Base-by-base conservation (phyloP, 2,113 vertebrate species). In the Vulpes vulpes region DNA sequence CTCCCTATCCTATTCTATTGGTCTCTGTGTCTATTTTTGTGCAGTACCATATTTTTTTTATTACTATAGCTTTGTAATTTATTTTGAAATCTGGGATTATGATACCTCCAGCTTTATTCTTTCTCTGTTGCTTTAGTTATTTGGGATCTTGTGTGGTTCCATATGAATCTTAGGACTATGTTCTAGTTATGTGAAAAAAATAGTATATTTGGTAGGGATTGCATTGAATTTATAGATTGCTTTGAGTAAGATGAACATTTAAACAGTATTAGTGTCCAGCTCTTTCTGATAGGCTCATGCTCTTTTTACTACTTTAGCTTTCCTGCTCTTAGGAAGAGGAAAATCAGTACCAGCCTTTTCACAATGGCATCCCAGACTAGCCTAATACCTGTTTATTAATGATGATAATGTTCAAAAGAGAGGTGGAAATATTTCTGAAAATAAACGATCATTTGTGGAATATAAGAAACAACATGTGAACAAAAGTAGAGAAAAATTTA, bases 351-450 rank as follows among this genome's bases (percentile, higher is more conserved):
- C 30, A 60, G 23, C 49, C 35, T 94, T 85, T 84, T 64, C 67
- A 51, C 49, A 74, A 2, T 51, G 69, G 35, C 43, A 4, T 84
- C 74, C 20, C 38, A 43, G 49, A 87, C 79, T 25, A 30, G 53
- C 60, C 87, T 92, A 84, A 80, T 27, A 89, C 62, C 87, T 83
- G 43, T 79, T 55, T 64, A n/a, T 71, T 69, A 73, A 43, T 64
- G 71, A 59, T 64, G 55, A 51, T 57, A 53, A 23, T 38, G 2
- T 85, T 4, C 62, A 62, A 91, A 95, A 35, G 27, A 83, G 57
- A 92, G 35, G 53, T 76, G 10, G 43, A 35, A 32, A 76, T 86
- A 30, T 60, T 62, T 94, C 84, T 96, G 73, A 94, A 95, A 89
- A 86, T 38, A 62, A 95, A 38, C 14, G 49, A 2, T 67, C 67